phyloP scores from a whole-genome alignment of 2,888 invertebrate genomes.

The Anticlea derivata region DNA sequence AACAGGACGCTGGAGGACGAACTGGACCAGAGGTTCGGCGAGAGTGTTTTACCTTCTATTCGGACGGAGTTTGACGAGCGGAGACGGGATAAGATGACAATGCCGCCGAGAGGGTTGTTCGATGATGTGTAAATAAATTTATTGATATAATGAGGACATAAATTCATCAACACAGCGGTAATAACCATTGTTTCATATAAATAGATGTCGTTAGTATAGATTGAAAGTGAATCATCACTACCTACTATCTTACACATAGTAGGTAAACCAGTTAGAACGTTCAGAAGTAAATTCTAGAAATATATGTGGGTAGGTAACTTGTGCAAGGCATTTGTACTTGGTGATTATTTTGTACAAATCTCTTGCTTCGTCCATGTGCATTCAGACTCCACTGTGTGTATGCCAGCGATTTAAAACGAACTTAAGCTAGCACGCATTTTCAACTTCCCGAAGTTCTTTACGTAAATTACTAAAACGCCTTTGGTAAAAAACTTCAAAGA shows the following conservation, averaged over 20 bases:
- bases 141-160: not conserved
- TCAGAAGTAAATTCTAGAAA: no score
- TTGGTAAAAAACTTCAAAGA: no score
- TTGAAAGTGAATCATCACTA: no score
- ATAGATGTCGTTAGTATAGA: no score
- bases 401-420: no score
- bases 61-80: constrained; percentile 60
- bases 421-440: no score
- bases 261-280: no score
- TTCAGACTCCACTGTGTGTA: not conserved
- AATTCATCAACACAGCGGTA: not conserved
- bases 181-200: no score
- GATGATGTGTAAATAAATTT: constrained; percentile 86
- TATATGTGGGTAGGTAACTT: not conserved
- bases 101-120: constrained; percentile 91
- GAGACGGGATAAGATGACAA: constrained; percentile 81
- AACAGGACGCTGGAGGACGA: constrained; percentile 76
- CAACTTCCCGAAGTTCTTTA: no score
- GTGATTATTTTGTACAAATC: constrained; percentile 34
- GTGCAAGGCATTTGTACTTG: constrained; percentile 12
- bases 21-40: constrained; percentile 86
- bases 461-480: no score
- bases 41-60: constrained; percentile 81
- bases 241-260: no score
- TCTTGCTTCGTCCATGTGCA: constrained; percentile 24